phyloP scores from a whole-genome alignment of 2,888 invertebrate species.

The Spisula subtruncata region DNA sequence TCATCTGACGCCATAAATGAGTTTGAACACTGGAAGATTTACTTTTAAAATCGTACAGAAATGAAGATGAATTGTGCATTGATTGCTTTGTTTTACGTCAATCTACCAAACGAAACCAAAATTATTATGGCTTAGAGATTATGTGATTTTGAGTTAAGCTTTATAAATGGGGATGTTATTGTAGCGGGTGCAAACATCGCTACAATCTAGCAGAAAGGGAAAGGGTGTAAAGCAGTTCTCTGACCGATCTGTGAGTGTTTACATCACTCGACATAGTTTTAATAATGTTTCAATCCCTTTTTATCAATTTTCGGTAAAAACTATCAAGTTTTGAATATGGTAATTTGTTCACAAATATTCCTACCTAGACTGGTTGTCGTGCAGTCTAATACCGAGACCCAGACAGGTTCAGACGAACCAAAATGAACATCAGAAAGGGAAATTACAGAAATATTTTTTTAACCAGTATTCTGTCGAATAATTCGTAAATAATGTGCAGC shows the following conservation, averaged over 20 bases:
- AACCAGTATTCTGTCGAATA: too few relatives aligned
- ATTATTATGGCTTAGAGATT: slow-evolving; percentile 21
- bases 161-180: slow-evolving; percentile 6
- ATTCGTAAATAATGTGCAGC: too few relatives aligned
- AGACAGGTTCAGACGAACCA: too few relatives aligned
- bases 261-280: slow-evolving; percentile 1
- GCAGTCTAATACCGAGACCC: too few relatives aligned
- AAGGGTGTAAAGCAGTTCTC: neutral
- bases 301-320: slow-evolving; percentile 5
- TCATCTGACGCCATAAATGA: neutral
- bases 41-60: slow-evolving; percentile 2
- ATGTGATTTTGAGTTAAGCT: slow-evolving; percentile 17
- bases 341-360: neutral
- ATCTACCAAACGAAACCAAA: slow-evolving; percentile 24
- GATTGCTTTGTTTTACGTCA: neutral
- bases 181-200: slow-evolving; percentile 4
- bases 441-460: too few relatives aligned
- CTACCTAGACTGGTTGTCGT: neutral
- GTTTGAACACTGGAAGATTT: neutral
- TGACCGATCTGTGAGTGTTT: neutral
- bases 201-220: neutral
- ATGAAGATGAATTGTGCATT: slow-evolving; percentile 2
- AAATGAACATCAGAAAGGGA: too few relatives aligned
- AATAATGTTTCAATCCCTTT: slow-evolving; percentile 11
- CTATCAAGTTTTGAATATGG: neutral